Percentiles rank a stretch among this genome's conserved stretches.
Conservation (phyloP, 2,797 vertebrate genomes). For the Malurus splendens region DNA sequence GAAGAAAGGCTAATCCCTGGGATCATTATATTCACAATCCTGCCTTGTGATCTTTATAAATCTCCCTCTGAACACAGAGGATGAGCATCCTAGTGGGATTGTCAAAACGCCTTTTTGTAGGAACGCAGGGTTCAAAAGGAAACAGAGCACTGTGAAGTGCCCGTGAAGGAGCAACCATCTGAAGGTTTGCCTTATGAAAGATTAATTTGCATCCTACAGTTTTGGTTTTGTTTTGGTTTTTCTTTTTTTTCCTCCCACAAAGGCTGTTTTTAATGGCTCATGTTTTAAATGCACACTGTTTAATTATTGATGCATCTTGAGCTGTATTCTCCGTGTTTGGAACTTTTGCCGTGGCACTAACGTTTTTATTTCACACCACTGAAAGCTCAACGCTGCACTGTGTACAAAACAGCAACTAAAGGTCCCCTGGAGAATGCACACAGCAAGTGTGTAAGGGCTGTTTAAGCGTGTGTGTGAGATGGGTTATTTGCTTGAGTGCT, state of each 20-base stretch:
- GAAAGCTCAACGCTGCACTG: not conserved
- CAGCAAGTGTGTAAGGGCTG: not conserved
- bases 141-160: constrained; percentile 7
- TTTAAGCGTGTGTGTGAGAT: not conserved
- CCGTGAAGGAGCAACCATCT: not conserved
- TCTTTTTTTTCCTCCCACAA: not conserved
- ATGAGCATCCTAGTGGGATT: constrained; percentile 42
- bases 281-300: constrained; percentile 10
- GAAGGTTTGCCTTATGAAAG: constrained; percentile 33
- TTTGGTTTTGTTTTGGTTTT: not conserved
- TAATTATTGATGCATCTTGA: constrained; percentile 22
- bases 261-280: constrained; percentile 5
- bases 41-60: constrained; percentile 50
- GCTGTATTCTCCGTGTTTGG: not conserved
- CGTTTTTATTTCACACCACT: constrained; percentile 9
- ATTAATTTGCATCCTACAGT: constrained; percentile 13
- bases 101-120: not conserved
- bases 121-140: constrained; percentile 30
- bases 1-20: constrained; percentile 40
- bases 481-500: not conserved
- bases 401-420: not conserved
- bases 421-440: not conserved
- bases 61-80: constrained; percentile 38
- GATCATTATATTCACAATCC: constrained; percentile 44
- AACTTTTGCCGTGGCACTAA: not conserved